Percentiles rank a stretch among this genome's conserved stretches.
Conservation (phyloP, 2,113 vertebrate genomes). For the Mustela nigripes region DNA sequence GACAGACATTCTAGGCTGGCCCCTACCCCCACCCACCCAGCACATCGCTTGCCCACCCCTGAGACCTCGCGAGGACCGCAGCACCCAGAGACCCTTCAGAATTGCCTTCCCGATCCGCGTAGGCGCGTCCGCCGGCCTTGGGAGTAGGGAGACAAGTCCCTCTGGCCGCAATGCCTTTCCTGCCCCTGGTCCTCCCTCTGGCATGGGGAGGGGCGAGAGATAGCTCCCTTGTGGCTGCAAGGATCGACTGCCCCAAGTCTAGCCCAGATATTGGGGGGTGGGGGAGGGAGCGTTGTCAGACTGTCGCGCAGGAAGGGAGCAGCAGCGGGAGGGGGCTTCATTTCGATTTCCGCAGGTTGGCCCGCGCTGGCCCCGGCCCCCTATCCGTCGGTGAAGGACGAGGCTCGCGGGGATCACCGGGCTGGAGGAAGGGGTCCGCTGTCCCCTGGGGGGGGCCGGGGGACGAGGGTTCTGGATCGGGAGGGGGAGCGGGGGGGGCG, state of each 20-base stretch:
- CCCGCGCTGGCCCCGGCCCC: background rate
- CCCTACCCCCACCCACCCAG: background rate
- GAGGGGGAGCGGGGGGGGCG: background rate
- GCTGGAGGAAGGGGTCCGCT: background rate
- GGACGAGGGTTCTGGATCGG: background rate
- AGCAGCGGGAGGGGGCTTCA: background rate
- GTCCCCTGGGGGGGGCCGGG: background rate
- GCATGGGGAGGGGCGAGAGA: background rate
- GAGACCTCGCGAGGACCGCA: background rate
- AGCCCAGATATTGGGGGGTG: background rate
- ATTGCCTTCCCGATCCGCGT: background rate
- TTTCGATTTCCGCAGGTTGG: background rate
- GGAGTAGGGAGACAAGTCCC: background rate
- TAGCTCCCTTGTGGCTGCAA: background rate
- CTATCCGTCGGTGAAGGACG: background rate
- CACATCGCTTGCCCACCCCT: background rate
- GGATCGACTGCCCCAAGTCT: background rate
- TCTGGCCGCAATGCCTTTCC: background rate
- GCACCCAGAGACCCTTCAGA: background rate
- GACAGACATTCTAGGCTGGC: background rate
- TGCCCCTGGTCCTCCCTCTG: background rate
- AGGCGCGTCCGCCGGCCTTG: background rate
- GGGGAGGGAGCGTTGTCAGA: background rate
- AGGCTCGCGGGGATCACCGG: background rate
- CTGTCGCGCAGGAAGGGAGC: background rate